Percentiles rank a stretch among this genome's conserved stretches.
phyloP scores from a whole-genome alignment of 1,140 invertebrate species.

The Bacillus rossius region DNA sequence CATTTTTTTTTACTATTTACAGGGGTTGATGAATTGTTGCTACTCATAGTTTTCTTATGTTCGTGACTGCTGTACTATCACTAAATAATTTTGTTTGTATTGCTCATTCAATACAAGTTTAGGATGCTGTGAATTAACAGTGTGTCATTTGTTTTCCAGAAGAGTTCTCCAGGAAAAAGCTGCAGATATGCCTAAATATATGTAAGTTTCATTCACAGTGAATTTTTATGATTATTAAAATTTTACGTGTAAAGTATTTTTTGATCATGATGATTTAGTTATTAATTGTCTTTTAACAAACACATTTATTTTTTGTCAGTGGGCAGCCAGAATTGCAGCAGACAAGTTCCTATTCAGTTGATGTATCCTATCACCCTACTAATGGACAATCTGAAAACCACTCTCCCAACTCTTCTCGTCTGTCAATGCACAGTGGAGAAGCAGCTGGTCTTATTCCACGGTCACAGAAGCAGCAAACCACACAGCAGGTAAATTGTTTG shows the following conservation, averaged over 20 bases:
- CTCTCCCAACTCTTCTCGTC: slow-evolving; percentile 50
- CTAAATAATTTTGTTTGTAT: no score
- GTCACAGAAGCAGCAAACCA: slow-evolving; percentile 52
- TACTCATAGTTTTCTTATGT: no score
- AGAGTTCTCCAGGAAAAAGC: slow-evolving; percentile 57
- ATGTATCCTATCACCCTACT: slow-evolving; percentile 43
- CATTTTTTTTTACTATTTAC: no score
- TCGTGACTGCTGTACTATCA: no score
- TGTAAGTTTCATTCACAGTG: slow-evolving; percentile 45
- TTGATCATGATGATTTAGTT: background rate
- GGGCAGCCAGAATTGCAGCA: slow-evolving; percentile 31
- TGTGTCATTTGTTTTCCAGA: slow-evolving; percentile 42
- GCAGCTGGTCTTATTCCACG: slow-evolving; percentile 48
- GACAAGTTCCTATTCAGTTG: slow-evolving; percentile 32
- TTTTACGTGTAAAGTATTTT: slow-evolving; percentile 8
- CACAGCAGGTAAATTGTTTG: slow-evolving; percentile 47
- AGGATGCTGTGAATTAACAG: background rate
- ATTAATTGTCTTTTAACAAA: background rate
- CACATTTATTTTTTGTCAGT: slow-evolving; percentile 21
- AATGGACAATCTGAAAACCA: slow-evolving; percentile 52
- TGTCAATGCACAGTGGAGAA: slow-evolving; percentile 45
- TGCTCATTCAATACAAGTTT: background rate
- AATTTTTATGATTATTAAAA: slow-evolving; percentile 6
- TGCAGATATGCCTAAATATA: slow-evolving; percentile 59
- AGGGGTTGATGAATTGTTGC: no score